These are phyloP conservation scores for Macropus fuliginosus DNA, from an alignment of 2,797 vertebrate species.

Conservation along the genomic window DNA sequence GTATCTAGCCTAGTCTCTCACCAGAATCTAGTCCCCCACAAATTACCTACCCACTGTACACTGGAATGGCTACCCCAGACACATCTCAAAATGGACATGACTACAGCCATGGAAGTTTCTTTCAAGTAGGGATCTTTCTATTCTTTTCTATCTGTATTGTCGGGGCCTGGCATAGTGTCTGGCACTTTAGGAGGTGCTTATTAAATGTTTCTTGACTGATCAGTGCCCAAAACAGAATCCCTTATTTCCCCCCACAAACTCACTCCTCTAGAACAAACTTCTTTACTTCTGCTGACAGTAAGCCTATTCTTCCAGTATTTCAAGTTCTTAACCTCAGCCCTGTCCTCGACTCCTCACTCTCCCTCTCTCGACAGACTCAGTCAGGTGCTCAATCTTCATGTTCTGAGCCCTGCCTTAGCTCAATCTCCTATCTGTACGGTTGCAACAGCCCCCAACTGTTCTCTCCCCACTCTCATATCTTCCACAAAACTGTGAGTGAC, in stretches of 20 bases:
- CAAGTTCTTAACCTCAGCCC: neutral
- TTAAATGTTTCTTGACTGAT: neutral
- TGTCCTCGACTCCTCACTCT: neutral
- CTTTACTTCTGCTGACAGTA: neutral
- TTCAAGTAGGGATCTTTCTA: neutral
- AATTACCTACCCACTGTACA: neutral
- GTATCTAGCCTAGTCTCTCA: neutral
- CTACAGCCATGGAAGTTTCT: neutral
- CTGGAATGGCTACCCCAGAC: neutral
- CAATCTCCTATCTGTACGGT: neutral
- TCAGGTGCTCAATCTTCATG: neutral
- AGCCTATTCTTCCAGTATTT: neutral
- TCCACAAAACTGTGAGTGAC: neutral
- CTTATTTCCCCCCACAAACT: neutral
- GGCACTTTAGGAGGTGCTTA: neutral
- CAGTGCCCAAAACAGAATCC: neutral
- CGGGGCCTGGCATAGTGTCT: neutral
- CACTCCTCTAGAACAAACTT: neutral
- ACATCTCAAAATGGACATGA: neutral
- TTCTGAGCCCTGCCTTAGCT: neutral
- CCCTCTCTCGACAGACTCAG: neutral
- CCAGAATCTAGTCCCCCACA: neutral
- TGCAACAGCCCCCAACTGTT: neutral
- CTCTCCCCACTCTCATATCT: neutral
- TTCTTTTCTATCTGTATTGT: neutral